Evolutionary conservation across 2,888 invertebrate species (phyloP), one percentile per base, ranked within the genome.

Genomic region (Dryocosmus kuriphilus): DNA sequence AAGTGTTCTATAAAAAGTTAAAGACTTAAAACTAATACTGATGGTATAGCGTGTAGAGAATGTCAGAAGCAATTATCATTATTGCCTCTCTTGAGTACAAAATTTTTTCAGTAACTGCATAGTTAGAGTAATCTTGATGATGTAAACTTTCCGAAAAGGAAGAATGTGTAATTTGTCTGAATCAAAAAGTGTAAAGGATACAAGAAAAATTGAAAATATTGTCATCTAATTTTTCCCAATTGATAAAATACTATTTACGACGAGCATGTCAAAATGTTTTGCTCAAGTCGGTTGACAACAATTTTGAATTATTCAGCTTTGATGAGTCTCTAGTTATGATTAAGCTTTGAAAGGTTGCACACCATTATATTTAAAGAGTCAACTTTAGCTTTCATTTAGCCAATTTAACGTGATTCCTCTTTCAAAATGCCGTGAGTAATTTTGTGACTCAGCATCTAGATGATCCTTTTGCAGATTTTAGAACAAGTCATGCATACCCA

Each of bases 401-500:
- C 1, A 24, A 57, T 24, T 57, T 2, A 24, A 22, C 14, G 4
- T 57, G 5, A 57, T 4, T 57, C 24, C 11, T 57, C 24, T 24
- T 57, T 57, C 4, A 24, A 57, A 24, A 24, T 19, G 46, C 11
- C 3, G 19, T n/a, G n/a, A n/a, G 32, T 30, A 32, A 62, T 32
- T n/a, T 35, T 62, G 16, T 62, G 62, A 32, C 62, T 62, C 71
- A 71, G 11, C 24, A 4, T 24, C 22, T 57, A 6, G 24, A 24
- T 57, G 57, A 71, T 51, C 30, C 51, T n/a, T 51, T 51, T 30
- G n/a, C 27, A 71, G 27, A 71, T 30, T 71, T 71, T 30, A 46
- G 30, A 19, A 19, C n/a, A 71, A 9, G 30, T 71, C 30, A 46
- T 46, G 46, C 19, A 41, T 71, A 71, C 71, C 71, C 71, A 71